These are phyloP conservation scores for Cynaeus angustus DNA, from an alignment of 2,888 invertebrate genomes.

Conservation along the genomic window DNA sequence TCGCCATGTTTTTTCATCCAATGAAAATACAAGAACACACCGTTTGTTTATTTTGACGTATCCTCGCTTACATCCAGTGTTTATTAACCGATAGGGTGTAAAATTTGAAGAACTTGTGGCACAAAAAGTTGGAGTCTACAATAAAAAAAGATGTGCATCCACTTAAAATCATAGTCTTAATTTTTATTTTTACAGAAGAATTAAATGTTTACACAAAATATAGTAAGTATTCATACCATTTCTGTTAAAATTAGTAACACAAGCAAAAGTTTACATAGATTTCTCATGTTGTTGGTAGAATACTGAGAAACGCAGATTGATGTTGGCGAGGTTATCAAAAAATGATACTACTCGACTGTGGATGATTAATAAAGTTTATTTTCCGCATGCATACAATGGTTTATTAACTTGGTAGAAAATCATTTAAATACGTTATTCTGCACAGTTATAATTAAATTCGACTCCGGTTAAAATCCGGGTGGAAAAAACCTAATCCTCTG, in stretches of 20 bases:
- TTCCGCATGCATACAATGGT: no score
- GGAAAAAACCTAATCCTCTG: conserved; percentile 34
- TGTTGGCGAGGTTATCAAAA: neutral
- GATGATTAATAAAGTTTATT: no score
- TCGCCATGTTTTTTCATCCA: neutral
- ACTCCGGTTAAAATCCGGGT: conserved; percentile 15
- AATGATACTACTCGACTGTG: no score
- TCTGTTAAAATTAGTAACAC: neutral
- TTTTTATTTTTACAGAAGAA: no score
- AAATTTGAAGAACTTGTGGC: neutral
- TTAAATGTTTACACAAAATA: neutral
- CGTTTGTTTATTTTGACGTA: conserved; percentile 14
- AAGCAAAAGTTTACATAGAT: neutral
- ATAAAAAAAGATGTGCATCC: no score
- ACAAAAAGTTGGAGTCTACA: neutral
- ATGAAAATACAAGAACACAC: neutral
- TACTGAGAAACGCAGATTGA: neutral
- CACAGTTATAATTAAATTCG: conserved; percentile 25
- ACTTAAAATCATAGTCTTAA: no score
- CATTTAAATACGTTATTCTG: conserved; percentile 15
- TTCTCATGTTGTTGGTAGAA: neutral
- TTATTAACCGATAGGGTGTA: conserved; percentile 11
- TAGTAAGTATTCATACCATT: neutral
- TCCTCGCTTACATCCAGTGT: conserved; percentile 4
- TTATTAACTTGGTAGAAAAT: neutral